These are phyloP conservation scores for Sminthurides bifidus DNA, from an alignment of 1,140 invertebrate species.

Conservation along the genomic window DNA sequence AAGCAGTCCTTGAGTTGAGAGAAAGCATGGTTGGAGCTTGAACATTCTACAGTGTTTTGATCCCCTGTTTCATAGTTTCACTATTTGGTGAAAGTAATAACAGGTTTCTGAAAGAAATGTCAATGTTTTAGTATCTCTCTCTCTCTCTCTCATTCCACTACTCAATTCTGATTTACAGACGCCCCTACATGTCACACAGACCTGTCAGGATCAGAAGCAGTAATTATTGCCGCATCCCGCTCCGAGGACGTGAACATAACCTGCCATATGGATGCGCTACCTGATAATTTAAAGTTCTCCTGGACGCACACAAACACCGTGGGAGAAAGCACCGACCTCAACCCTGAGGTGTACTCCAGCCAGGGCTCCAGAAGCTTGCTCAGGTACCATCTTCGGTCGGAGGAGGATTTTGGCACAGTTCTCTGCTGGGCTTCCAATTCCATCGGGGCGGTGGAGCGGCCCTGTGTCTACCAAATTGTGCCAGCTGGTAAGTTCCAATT, in stretches of 20 bases:
- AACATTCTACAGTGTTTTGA: too few relatives aligned
- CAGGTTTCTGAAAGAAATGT: neutral
- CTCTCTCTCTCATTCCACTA: too few relatives aligned
- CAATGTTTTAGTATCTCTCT: too few relatives aligned
- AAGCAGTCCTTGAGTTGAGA: too few relatives aligned
- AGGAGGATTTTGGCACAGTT: conserved; percentile 36
- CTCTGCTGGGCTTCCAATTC: conserved; percentile 36
- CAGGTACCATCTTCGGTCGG: conserved; percentile 33
- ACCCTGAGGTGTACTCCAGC: conserved; percentile 30
- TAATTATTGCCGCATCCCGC: conserved; percentile 33
- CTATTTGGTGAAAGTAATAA: too few relatives aligned
- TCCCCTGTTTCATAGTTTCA: neutral
- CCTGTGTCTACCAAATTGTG: conserved; percentile 31
- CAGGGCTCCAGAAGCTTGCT: conserved; percentile 33
- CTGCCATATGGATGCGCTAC: conserved; percentile 38
- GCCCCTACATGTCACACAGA: conserved; percentile 36
- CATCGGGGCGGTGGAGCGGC: conserved; percentile 27
- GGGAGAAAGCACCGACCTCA: conserved; percentile 26
- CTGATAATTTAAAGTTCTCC: conserved; percentile 35
- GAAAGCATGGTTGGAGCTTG: too few relatives aligned
- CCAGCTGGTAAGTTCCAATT: conserved; percentile 31
- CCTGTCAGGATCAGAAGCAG: conserved; percentile 33
- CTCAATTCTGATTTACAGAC: conserved; percentile 34
- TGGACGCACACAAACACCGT: conserved; percentile 35
- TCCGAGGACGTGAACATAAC: conserved; percentile 36